phyloP scores from a whole-genome alignment of 2,797 vertebrate genomes.

The Avahi laniger region DNA sequence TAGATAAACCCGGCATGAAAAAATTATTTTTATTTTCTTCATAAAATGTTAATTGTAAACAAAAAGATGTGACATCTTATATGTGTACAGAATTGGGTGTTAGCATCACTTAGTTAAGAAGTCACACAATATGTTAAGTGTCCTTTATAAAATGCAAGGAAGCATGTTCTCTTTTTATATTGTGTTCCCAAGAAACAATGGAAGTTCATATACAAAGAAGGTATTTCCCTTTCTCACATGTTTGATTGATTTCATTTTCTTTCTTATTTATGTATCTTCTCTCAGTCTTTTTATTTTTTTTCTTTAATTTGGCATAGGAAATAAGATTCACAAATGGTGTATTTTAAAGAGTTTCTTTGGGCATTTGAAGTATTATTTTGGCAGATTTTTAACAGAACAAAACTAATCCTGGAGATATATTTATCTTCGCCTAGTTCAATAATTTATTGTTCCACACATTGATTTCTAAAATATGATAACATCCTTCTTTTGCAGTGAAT shows the following conservation, averaged over 20 bases:
- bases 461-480: constrained; percentile 65
- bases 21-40: constrained; percentile 84
- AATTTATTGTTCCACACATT: constrained; percentile 38
- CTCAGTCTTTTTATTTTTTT: constrained; percentile 41
- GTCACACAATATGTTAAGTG: constrained; percentile 82
- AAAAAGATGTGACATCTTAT: constrained; percentile 75
- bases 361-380: constrained; percentile 74
- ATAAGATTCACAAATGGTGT: constrained; percentile 74
- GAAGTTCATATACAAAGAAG: constrained; percentile 81
- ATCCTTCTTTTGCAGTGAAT: constrained; percentile 46
- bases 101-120: constrained; percentile 82
- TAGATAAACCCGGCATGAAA: constrained; percentile 85
- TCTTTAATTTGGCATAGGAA: constrained; percentile 75
- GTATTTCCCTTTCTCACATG: constrained; percentile 80
- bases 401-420: constrained; percentile 68
- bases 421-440: constrained; percentile 56
- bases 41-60: constrained; percentile 81
- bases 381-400: constrained; percentile 75
- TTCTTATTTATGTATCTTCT: constrained; percentile 78
- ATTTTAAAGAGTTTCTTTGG: constrained; percentile 75
- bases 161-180: constrained; percentile 82
- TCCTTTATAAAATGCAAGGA: constrained; percentile 83
- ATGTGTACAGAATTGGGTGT: constrained; percentile 73
- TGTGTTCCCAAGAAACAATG: constrained; percentile 84
- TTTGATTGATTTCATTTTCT: constrained; percentile 80